These are phyloP conservation scores for Polietes domitor DNA, from an alignment of 2,888 invertebrate species.

Conservation along the genomic window DNA sequence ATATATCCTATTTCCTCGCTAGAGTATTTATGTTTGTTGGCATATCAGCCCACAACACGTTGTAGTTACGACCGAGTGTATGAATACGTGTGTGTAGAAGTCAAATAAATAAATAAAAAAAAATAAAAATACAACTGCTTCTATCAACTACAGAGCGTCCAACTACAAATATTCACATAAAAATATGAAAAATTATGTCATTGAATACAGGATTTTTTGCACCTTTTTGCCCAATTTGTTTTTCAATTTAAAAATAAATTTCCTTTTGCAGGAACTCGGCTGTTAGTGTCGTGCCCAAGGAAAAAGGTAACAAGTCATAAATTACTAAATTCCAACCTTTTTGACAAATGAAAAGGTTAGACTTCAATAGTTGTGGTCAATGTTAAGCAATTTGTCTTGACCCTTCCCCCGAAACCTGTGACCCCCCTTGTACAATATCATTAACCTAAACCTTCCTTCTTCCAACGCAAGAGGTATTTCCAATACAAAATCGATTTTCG, in stretches of 20 bases:
- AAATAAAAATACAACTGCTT: not conserved
- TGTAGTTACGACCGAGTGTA: no score
- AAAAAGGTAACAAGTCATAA: not conserved
- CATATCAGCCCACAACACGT: no score
- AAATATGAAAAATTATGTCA: conserved; percentile 12
- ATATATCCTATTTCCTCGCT: no score
- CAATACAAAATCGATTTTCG: not conserved
- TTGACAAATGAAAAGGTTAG: not conserved
- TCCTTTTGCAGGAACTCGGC: not conserved
- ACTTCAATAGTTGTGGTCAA: not conserved
- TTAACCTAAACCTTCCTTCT: no score
- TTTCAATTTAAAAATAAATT: conserved; percentile 22
- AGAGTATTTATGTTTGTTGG: no score
- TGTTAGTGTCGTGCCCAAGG: not conserved
- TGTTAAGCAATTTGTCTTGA: not conserved
- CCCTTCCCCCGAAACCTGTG: not conserved
- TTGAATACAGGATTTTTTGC: not conserved
- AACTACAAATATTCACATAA: not conserved
- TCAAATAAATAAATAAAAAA: not conserved
- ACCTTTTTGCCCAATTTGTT: not conserved
- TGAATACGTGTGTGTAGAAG: conserved; percentile 10
- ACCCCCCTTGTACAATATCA: not conserved
- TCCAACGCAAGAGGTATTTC: not conserved
- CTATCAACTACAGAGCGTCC: not conserved
- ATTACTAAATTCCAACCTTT: not conserved